Evolutionary conservation across 92 coral and sea anemone species (phyloP).

Genomic region (Epizoanthus scotinus): DNA sequence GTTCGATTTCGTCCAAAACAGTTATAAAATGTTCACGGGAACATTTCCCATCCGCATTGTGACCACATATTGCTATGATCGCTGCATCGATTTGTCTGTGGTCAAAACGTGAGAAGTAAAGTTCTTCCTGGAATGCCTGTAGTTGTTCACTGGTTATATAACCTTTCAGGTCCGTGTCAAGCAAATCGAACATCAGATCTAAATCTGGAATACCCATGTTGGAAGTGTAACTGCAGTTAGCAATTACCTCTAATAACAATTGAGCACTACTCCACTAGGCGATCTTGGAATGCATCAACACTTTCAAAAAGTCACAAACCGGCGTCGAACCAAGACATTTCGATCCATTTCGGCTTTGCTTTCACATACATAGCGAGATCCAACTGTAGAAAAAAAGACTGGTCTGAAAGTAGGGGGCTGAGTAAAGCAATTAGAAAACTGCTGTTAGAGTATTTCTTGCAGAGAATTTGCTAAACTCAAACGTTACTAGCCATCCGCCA

Average conservation of each 20-base stretch:
- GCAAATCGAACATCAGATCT: slow-evolving; percentile 90
- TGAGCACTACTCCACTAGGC: background rate
- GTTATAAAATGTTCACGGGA: slow-evolving; percentile 76
- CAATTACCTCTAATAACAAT: background rate
- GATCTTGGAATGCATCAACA: slow-evolving; percentile 32
- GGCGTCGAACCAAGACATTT: background rate
- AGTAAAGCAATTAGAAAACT: background rate
- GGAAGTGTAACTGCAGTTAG: background rate
- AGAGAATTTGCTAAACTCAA: background rate
- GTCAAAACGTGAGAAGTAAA: slow-evolving; percentile 75
- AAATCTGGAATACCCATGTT: slow-evolving; percentile 96
- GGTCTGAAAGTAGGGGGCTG: background rate
- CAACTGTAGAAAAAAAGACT: background rate
- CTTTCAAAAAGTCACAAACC: background rate
- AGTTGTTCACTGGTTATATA: slow-evolving; percentile 80
- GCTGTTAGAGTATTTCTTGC: background rate
- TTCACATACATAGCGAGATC: background rate
- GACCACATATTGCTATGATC: slow-evolving; percentile 75
- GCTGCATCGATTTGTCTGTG: slow-evolving; percentile 88
- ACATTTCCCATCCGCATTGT: slow-evolving; percentile 78
- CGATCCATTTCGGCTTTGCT: background rate
- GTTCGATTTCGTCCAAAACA: slow-evolving; percentile 82
- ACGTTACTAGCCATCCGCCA: slow-evolving; percentile 26
- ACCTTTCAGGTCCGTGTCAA: slow-evolving; percentile 82
- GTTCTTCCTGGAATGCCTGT: slow-evolving; percentile 78